Conservation (phyloP, 2,797 vertebrate species). For the Rhinatrema bivittatum region DNA sequence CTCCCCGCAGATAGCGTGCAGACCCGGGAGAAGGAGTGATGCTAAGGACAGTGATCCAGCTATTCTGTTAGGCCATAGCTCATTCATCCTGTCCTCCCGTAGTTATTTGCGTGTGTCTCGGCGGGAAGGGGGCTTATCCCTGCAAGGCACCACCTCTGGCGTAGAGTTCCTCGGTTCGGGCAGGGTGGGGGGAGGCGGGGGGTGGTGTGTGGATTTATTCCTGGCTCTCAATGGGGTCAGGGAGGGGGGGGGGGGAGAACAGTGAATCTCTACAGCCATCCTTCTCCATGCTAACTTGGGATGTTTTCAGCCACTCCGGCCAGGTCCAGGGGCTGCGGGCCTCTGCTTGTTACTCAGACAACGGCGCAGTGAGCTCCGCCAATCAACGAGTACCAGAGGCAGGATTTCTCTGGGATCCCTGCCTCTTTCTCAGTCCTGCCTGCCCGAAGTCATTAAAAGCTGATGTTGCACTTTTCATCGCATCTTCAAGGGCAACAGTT, state of each 20-base stretch:
- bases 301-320: slow-evolving; percentile 2
- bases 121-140: not conserved
- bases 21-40: slow-evolving; percentile 85
- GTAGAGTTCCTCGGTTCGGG: slow-evolving; percentile 3
- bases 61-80: slow-evolving; percentile 79
- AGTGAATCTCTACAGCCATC: slow-evolving; percentile 15
- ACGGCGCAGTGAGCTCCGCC: slow-evolving; percentile 9
- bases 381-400: not conserved
- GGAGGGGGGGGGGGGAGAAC: slow-evolving; percentile 17
- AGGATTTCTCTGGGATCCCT: not conserved
- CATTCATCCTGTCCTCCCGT: slow-evolving; percentile 90
- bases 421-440: not conserved
- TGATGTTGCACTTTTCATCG: no score
- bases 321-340: slow-evolving; percentile 11
- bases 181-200: no score
- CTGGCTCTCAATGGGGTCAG: no score
- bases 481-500: no score
- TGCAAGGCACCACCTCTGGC: not conserved
- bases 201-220: no score
- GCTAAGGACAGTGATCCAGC: slow-evolving; percentile 68
- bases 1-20: slow-evolving; percentile 92
- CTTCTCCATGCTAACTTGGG: not conserved
- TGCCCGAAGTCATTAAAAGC: no score
- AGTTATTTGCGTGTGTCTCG: not conserved
- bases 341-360: not conserved